These are phyloP conservation scores for Apodemus sylvaticus DNA, from an alignment of 2,113 vertebrate species.

Conservation along the genomic window DNA sequence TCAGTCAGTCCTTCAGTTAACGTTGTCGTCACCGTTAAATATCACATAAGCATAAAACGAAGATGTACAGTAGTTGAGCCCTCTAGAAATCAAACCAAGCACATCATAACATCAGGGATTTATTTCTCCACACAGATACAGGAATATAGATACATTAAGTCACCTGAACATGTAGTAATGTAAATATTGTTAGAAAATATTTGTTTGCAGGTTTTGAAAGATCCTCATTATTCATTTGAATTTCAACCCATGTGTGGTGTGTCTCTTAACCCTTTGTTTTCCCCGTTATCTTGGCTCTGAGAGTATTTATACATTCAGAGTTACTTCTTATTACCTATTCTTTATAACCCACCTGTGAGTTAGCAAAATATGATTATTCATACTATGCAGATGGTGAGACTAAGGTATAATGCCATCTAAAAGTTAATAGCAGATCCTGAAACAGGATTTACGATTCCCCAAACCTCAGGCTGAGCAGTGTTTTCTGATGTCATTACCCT, in stretches of 20 bases:
- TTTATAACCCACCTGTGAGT: slow-evolving; percentile 78
- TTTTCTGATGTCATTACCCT: slow-evolving; percentile 50
- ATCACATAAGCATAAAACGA: neutral
- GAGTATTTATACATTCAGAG: slow-evolving; percentile 30
- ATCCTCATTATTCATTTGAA: neutral
- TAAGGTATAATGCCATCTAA: slow-evolving; percentile 69
- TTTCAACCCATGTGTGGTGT: neutral
- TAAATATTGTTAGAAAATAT: neutral
- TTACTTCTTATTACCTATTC: slow-evolving; percentile 65
- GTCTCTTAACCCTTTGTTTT: slow-evolving; percentile 61
- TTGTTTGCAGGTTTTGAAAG: neutral
- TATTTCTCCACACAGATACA: neutral
- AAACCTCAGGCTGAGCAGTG: slow-evolving; percentile 38
- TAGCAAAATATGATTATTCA: slow-evolving; percentile 75
- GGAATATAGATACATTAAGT: neutral
- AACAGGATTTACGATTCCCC: slow-evolving; percentile 76
- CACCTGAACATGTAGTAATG: neutral
- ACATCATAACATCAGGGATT: neutral
- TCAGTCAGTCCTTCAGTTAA: neutral
- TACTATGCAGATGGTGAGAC: slow-evolving; percentile 75
- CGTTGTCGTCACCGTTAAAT: neutral
- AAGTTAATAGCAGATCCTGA: slow-evolving; percentile 61
- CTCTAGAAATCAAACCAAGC: neutral
- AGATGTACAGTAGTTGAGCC: neutral
- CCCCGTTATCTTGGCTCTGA: slow-evolving; percentile 25